A percentile compares a stretch with the other conserved stretches of the same genome.
phyloP scores from a whole-genome alignment of 2,888 invertebrate genomes.

The Corbicula japonica region DNA sequence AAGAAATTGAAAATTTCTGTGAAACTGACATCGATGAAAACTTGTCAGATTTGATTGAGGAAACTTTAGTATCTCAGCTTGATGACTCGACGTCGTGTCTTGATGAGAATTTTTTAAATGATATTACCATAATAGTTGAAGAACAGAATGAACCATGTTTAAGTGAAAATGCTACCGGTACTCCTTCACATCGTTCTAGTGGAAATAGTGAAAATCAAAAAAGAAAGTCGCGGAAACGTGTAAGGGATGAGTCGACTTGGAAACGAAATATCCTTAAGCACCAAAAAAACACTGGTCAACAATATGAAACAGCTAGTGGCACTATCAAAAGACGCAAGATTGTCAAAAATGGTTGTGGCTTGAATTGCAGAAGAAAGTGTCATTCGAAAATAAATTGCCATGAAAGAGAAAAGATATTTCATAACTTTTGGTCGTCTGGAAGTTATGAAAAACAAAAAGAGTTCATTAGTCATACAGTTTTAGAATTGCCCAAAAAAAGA shows the following conservation, averaged over 20 bases:
- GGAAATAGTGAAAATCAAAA: no score
- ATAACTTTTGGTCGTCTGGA: constrained; percentile 1
- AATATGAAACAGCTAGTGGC: not conserved
- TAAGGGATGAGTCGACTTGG: not conserved
- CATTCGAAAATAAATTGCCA: not conserved
- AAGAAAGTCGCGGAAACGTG: not conserved
- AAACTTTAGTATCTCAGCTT: no score
- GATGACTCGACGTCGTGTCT: no score
- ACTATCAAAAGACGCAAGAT: not conserved
- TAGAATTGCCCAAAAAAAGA: no score
- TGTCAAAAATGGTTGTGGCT: not conserved
- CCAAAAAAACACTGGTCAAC: not conserved
- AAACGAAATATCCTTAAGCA: not conserved
- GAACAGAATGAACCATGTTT: no score
- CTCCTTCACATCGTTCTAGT: no score
- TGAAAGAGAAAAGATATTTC: constrained; percentile 10
- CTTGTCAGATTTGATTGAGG: no score
- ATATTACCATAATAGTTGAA: no score
- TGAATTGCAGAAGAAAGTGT: not conserved
- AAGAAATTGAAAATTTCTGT: no score
- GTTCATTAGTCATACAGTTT: not conserved
- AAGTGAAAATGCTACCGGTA: no score
- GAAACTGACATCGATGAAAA: no score
- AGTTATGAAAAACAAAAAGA: constrained; percentile 11
- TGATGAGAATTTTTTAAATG: no score